Base-by-base conservation (phyloP, 2,888 invertebrate species). In the Drosophila pseudotakahashii region DNA sequence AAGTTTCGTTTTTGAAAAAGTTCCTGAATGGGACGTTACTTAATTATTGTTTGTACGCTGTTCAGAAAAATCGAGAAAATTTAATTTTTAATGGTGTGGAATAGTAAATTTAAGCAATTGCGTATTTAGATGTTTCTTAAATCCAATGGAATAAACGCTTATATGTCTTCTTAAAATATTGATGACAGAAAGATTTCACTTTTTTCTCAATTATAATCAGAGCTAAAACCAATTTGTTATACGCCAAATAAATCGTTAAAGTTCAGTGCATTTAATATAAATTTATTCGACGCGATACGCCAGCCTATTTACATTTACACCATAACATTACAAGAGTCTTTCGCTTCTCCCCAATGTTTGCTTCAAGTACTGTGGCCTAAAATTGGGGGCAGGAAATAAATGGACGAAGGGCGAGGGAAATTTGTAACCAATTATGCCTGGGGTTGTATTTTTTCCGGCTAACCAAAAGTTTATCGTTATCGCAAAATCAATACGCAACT, bases 381-480 rank as follows among this genome's bases (percentile, higher is more conserved):
- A 74, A 61, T 73, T 73, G 52, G 59, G 55, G 44, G 44, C 23
- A 44, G 44, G n/a, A 63, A 45, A n/a, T 45, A 10, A 26, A 26
- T 7, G 5, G 39, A 30, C 53, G 32, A 34, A 42, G 59, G 57
- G 14, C 52, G 37, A 54, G 45, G 52, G 48, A 69, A 76, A 81
- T 81, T 81, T 84, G 87, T 87, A 76, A 76, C 70, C 81, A 81
- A 81, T 81, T 87, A 87, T 76, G 67, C 73, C 63, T 32, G 64
- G 66, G 66, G 72, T 81, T 76, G 76, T 85, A 52, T 50, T 58
- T 48, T 48, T 64, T 75, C 76, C 54, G 57, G 14, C 50, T 2
- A 16, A 70, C 41, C 37, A 71, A 44, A 51, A 37, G 48, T 34
- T 61, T 63, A 63, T 55, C 67, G 58, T 77, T 88, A 84, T 84